These are phyloP conservation scores for Tipula helvola DNA, from an alignment of 2,888 invertebrate species.

Conservation along the genomic window DNA sequence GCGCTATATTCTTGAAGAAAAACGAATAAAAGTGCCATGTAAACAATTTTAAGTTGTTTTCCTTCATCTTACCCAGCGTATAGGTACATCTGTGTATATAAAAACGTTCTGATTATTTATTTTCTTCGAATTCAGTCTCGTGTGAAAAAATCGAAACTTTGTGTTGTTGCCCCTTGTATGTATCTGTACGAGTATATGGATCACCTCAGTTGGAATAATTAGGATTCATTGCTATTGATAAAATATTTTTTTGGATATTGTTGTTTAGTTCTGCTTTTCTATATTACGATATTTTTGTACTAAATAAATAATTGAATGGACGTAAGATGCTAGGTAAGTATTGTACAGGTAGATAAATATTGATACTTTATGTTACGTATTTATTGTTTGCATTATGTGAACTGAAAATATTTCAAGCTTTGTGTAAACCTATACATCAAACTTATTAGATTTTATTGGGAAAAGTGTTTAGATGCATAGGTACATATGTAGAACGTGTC, in stretches of 20 bases:
- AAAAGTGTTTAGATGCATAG: neutral
- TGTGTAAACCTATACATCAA: neutral
- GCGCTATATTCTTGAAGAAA: neutral
- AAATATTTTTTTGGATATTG: neutral
- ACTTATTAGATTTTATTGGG: neutral
- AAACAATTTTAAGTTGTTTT: neutral
- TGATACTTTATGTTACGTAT: neutral
- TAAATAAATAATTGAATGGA: neutral
- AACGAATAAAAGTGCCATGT: neutral
- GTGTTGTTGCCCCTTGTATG: neutral
- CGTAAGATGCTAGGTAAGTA: neutral
- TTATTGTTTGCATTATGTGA: neutral
- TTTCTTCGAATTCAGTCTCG: neutral
- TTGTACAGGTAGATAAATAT: neutral
- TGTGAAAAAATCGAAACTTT: neutral
- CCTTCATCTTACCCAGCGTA: neutral
- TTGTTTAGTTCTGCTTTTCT: neutral
- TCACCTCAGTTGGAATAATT: neutral
- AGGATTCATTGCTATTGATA: neutral
- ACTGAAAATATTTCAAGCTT: neutral
- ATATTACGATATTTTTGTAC: neutral
- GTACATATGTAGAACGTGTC: neutral
- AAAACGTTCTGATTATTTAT: neutral
- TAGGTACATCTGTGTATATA: neutral
- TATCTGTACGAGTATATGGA: neutral